Evolutionary conservation across 2,888 invertebrate species (phyloP).

Genomic region (Branchipolynoe longqiensis): DNA sequence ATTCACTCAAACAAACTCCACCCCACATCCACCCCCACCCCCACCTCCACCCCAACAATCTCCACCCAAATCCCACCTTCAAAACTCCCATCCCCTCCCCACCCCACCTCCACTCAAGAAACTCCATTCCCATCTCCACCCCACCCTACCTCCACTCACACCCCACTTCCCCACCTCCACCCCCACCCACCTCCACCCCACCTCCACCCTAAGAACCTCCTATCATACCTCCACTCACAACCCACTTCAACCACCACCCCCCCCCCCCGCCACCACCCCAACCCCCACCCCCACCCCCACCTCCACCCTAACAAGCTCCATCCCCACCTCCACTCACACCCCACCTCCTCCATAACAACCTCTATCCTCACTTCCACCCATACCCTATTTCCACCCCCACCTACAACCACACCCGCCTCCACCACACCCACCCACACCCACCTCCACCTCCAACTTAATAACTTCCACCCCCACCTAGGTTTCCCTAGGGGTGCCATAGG

Average conservation of each 20-base stretch:
- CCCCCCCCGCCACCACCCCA: background rate
- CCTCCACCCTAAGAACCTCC: no score
- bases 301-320: background rate
- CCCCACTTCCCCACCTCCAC: background rate
- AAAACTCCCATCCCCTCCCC: background rate
- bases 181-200: background rate
- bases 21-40: background rate
- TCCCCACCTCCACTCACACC: background rate
- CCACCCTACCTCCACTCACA: background rate
- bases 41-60: background rate
- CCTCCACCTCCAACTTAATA: background rate
- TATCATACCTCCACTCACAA: background rate
- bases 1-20: background rate
- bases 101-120: background rate
- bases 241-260: background rate
- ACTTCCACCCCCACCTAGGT: no score
- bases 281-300: background rate
- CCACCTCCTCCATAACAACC: background rate
- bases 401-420: background rate
- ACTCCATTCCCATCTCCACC: background rate
- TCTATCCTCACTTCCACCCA: background rate
- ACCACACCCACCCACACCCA: background rate
- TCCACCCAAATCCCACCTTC: background rate
- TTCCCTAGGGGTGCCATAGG: no score
- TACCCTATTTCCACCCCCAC: background rate